phyloP scores from a whole-genome alignment of 2,113 vertebrate species.

The Tachuris rubrigastra region DNA sequence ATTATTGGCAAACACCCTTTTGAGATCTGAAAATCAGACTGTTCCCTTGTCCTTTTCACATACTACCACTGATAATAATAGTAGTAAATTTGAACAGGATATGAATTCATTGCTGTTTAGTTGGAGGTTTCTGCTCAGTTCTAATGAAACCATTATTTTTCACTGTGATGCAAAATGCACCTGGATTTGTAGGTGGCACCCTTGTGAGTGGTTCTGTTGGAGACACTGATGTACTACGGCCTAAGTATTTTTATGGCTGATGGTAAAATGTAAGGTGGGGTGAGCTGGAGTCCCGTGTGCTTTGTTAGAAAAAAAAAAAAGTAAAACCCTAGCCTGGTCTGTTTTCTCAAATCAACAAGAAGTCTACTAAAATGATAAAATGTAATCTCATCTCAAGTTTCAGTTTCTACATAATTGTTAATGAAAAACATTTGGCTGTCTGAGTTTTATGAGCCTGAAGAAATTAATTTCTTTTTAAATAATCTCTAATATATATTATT shows the following conservation, averaged over 20 bases:
- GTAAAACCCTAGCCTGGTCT: neutral
- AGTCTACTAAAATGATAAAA: neutral
- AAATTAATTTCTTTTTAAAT: neutral
- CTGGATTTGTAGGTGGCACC: neutral
- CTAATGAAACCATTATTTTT: neutral
- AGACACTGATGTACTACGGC: neutral
- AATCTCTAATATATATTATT: neutral
- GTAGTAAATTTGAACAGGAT: neutral
- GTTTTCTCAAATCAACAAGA: neutral
- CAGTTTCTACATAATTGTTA: neutral
- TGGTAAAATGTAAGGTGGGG: neutral
- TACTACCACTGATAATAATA: neutral
- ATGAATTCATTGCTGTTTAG: neutral
- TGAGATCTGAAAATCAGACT: neutral
- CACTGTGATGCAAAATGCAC: neutral
- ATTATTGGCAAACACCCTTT: neutral
- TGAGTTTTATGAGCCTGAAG: neutral
- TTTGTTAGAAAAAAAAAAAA: neutral
- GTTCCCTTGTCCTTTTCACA: neutral
- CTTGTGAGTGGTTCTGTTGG: neutral
- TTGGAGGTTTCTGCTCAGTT: neutral
- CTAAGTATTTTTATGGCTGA: neutral
- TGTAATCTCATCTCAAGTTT: neutral
- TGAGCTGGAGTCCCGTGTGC: neutral
- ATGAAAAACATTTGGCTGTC: neutral